Percentiles rank a stretch among this genome's conserved stretches.
Conservation (phyloP, 2,113 vertebrate genomes). For the Pterocles gutturalis region DNA sequence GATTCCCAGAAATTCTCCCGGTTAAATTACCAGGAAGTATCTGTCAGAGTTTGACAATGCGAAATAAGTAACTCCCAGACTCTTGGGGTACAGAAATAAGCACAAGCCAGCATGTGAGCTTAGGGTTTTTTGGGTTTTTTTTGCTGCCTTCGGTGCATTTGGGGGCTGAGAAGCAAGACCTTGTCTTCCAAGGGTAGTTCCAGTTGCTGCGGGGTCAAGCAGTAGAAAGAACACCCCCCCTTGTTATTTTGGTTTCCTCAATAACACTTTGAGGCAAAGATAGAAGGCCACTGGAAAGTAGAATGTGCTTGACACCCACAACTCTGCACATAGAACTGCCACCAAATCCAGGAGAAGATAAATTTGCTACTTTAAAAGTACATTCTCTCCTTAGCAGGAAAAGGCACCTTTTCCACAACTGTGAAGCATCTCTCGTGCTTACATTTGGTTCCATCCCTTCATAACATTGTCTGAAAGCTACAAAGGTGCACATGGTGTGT, state of each 20-base stretch:
- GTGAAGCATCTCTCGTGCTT: background rate
- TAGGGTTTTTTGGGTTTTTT: background rate
- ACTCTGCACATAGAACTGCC: accelerated
- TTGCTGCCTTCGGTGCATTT: background rate
- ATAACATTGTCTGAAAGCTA: background rate
- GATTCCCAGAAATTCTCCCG: background rate
- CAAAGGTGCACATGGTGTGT: background rate
- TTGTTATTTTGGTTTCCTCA: background rate
- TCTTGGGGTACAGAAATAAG: background rate
- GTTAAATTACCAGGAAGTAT: background rate
- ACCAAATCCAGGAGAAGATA: background rate
- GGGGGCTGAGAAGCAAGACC: background rate
- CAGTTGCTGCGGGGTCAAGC: background rate
- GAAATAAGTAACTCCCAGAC: background rate
- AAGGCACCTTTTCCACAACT: background rate
- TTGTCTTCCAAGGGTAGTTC: background rate
- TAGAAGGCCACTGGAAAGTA: background rate
- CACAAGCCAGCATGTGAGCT: background rate
- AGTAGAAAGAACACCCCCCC: background rate
- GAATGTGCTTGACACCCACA: background rate
- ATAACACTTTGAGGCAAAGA: background rate
- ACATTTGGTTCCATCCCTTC: background rate
- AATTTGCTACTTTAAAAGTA: background rate
- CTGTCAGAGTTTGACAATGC: background rate
- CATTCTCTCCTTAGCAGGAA: background rate